Conservation (phyloP, 1,140 invertebrate genomes). For the Drosophila tristis region DNA sequence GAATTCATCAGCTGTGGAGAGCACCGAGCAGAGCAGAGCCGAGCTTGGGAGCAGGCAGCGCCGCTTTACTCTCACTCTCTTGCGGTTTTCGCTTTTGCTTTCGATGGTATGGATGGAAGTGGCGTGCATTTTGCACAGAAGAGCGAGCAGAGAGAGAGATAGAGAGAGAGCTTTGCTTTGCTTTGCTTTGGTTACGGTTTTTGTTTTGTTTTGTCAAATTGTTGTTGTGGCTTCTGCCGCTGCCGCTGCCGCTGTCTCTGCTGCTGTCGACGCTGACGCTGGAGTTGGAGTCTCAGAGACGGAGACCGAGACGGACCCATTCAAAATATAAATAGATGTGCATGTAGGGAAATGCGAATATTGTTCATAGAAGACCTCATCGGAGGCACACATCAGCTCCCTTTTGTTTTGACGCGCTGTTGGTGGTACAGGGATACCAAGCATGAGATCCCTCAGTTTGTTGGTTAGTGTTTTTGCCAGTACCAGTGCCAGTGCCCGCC, state of each 20-base stretch:
- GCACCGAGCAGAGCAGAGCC: conserved; percentile 9
- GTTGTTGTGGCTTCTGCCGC: conserved; percentile 27
- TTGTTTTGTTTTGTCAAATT: conserved; percentile 57
- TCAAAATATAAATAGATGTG: conserved; percentile 84
- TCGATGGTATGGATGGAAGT: conserved; percentile 31
- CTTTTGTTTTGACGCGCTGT: conserved; percentile 79
- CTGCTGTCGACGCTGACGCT: conserved; percentile 27
- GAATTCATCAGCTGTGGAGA: conserved; percentile 35
- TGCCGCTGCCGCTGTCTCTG: conserved; percentile 7
- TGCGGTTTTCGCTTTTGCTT: conserved; percentile 65
- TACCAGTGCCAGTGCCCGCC: too few species aligned
- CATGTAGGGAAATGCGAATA: conserved; percentile 82
- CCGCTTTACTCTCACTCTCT: conserved; percentile 69
- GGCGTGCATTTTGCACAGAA: conserved; percentile 78
- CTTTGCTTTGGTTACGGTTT: conserved; percentile 38
- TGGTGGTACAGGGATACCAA: conserved; percentile 79
- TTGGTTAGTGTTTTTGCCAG: conserved; percentile 71
- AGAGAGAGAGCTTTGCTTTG: conserved; percentile 41
- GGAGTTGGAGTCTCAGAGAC: conserved; percentile 55
- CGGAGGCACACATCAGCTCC: conserved; percentile 80
- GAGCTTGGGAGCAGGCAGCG: conserved; percentile 17
- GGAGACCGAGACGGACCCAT: conserved; percentile 56
- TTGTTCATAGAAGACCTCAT: conserved; percentile 84
- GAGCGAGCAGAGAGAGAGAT: conserved; percentile 39
- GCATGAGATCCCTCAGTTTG: conserved; percentile 83